Percentiles rank a stretch among this genome's conserved stretches.
Conservation (phyloP, 2,113 vertebrate genomes). For the Colaptes auratus region DNA sequence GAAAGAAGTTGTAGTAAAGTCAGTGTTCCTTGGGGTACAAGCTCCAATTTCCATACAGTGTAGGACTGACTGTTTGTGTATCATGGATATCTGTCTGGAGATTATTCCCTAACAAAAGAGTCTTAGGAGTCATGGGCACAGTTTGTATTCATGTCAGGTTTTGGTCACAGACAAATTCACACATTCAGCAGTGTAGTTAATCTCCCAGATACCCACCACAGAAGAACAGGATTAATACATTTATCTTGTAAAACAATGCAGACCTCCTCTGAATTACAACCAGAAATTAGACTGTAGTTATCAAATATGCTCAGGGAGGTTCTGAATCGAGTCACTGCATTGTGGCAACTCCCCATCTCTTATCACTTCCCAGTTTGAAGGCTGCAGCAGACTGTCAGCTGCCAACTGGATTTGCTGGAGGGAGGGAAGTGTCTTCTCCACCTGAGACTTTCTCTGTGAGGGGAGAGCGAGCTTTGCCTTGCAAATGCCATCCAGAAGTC, state of each 20-base stretch:
- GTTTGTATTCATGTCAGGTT: conserved; percentile 74
- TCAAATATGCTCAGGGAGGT: conserved; percentile 70
- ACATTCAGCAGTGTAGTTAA: conserved; percentile 73
- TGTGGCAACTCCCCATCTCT: conserved; percentile 66
- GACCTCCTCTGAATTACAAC: conserved; percentile 68
- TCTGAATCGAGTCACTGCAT: conserved; percentile 65
- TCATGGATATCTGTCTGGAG: conserved; percentile 27
- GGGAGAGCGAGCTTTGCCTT: conserved; percentile 66
- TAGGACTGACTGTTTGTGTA: background rate
- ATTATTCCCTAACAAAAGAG: conserved; percentile 40
- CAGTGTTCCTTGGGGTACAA: background rate
- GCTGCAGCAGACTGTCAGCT: conserved; percentile 17
- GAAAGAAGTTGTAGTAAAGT: background rate
- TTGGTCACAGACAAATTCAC: conserved; percentile 74
- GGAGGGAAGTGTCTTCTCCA: conserved; percentile 59
- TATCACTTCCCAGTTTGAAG: conserved; percentile 20
- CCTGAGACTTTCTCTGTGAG: conserved; percentile 56
- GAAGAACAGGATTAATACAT: conserved; percentile 74
- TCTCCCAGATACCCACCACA: conserved; percentile 71
- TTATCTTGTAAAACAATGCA: conserved; percentile 77
- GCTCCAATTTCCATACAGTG: conserved; percentile 31
- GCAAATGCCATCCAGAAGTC: conserved; percentile 66
- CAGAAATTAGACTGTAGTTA: conserved; percentile 72
- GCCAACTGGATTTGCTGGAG: conserved; percentile 59
- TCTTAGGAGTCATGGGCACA: conserved; percentile 61